Base-by-base conservation (phyloP, 2,888 invertebrate genomes). In the Calameuta filiformis region DNA sequence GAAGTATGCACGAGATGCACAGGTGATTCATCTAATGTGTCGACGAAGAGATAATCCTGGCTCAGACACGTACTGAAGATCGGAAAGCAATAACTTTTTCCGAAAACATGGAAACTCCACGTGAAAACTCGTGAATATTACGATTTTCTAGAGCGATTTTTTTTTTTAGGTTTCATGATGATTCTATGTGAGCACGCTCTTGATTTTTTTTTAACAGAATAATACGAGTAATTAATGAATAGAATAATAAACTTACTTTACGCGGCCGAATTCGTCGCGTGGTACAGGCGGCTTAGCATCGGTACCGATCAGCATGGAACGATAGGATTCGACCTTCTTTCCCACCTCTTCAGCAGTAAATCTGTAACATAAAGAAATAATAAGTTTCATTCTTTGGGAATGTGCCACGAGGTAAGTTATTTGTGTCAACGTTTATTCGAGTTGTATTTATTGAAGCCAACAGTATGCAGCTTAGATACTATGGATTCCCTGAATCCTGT, bases 311-410 rank as follows among this genome's bases (percentile, higher is more conserved):
- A 99, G 93, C 94, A 97, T 96, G 87, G 95, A 95, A 79, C 99
- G 94, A 92, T 97, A 99, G 77, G 96, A 95, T 79, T 96, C 95
- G 83, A 99, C 97, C 89, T 98, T 97, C 87, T 94, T 94, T 84
- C 95, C 95, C 82, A 99, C 97, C 90, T 98, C 97, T 88, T 97
- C 97, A 87, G 95, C 94, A 76, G 95, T 94, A 91, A 96, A 97
- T 92, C 98, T 98, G 92, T 88, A 93, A 92, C 92, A 89, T 92
- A 92, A 93, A 83, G 92, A 92, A 85, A 71, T 92, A 92, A 79
- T 76, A 71, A 35, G 34, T 31, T 69, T 37, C 12, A 33, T 56
- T 35, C 12, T 23, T 73, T 73, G 23, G 56, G 56, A 56, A 23
- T 56, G 9, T 56, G 56, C 56, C 23, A 56, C 9, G 23, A 9